Evolutionary conservation across 1,140 invertebrate species (phyloP), one percentile per base, ranked within the genome.

Genomic region (Drosophila kepulauana): DNA sequence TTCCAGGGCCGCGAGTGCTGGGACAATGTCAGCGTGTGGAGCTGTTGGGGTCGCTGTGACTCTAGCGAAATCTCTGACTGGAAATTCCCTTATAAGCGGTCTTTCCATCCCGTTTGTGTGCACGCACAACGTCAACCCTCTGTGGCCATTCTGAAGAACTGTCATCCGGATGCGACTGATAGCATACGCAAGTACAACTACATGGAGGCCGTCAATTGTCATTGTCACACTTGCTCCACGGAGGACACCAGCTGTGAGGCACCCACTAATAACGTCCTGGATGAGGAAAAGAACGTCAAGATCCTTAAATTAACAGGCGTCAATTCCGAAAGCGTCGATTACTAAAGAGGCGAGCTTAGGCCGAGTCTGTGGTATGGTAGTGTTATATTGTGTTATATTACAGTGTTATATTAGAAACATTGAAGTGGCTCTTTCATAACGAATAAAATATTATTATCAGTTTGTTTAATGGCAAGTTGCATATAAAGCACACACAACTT

Each of bases 61-160:
- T 97, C 96, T 0, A 96, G 96, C 82, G 97, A 97, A 94, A 96
- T 97, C 64, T 95, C 96, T 0, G 97, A 98, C 92, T 98, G 96
- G 95, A 94, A 96, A 85, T 97, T 97, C 91, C 97, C 97, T 0
- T 98, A 95, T 88, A 98, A 97, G 91, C 94, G 95, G 38, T 97
- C 96, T 3, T 94, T 95, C 75, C 97, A 98, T 91, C 96, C 96
- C 0, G 97, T 98, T 1, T 98, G 97, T 92, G 95, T 97, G 11
- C 97, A 97, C 86, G 95, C 95, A 1, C 94, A 94, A 2, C 93
- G 95, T 1, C 94, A 93, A 54, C 88, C 93, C n/a, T 92, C 93
- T 1, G 92, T 93, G 13, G 94, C 94, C 0, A 93, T 92, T 5
- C 92, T 97, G 3, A 91, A 84, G 3, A 93, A 96, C 81, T 97